Conservation (phyloP, 1,140 invertebrate genomes). For the Drosophila ambigua region DNA sequence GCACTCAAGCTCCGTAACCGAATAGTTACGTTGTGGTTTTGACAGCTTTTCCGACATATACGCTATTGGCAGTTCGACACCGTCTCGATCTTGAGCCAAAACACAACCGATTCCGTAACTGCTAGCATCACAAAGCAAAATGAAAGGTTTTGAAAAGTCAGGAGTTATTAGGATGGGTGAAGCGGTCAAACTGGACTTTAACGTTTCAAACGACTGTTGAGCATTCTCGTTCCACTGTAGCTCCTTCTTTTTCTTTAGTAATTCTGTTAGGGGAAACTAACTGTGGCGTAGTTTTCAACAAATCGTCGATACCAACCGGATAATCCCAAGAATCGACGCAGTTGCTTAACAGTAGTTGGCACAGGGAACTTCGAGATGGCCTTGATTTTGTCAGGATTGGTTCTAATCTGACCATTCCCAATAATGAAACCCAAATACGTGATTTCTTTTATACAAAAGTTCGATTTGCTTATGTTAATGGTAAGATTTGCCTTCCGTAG, state of each 20-base stretch:
- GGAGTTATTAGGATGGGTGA: too few species aligned
- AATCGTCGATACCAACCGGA: constrained; percentile 27
- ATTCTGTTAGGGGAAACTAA: too few species aligned
- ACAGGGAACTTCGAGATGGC: constrained; percentile 40
- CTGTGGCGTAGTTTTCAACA: too few species aligned
- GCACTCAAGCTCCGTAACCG: too few species aligned
- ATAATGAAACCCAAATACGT: constrained; percentile 44
- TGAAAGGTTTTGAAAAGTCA: too few species aligned
- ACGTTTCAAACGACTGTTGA: too few species aligned
- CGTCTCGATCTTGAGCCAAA: constrained; percentile 8
- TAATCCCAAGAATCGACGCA: constrained; percentile 84
- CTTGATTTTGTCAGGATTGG: constrained; percentile 47
- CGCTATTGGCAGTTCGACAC: constrained; percentile 51
- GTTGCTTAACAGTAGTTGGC: constrained; percentile 47
- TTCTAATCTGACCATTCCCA: constrained; percentile 22
- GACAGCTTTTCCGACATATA: too few species aligned
- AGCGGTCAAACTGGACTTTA: too few species aligned
- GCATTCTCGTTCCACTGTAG: too few species aligned
- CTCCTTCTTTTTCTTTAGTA: too few species aligned
- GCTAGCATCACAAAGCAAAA: background rate
- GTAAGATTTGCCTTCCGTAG: constrained; percentile 28
- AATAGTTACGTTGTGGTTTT: too few species aligned
- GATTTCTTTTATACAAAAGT: constrained; percentile 46
- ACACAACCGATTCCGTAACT: background rate
- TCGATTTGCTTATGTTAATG: background rate